A percentile compares a stretch with the other conserved stretches of the same genome.
Evolutionary conservation across 1,140 invertebrate species (phyloP).

Genomic region (Melanaphis sacchari): DNA sequence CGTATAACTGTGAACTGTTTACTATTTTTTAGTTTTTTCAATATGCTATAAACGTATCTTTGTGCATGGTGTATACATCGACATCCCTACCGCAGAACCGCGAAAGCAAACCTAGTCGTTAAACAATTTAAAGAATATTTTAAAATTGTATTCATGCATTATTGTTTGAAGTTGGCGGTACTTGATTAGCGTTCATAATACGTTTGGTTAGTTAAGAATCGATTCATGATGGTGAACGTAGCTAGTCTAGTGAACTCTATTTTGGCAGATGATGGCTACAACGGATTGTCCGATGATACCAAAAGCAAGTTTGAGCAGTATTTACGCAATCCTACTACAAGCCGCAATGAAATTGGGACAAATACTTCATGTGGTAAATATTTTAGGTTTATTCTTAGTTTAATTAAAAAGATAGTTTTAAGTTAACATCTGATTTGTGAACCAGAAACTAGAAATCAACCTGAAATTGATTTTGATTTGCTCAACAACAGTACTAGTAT

Average conservation of each 20-base stretch:
- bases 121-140: background rate
- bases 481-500: constrained; percentile 49
- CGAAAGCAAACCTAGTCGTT: background rate
- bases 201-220: background rate
- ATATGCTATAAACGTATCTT: background rate
- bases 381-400: background rate
- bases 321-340: background rate
- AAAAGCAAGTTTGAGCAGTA: constrained; percentile 47
- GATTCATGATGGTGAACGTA: background rate
- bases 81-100: background rate
- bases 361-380: constrained; percentile 8
- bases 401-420: background rate
- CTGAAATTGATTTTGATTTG: constrained; percentile 46
- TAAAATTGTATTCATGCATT: background rate
- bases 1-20: background rate
- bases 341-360: background rate
- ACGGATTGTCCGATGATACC: constrained; percentile 20
- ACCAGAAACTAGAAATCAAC: background rate
- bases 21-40: background rate
- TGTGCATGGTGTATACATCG: background rate
- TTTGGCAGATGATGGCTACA: constrained; percentile 48
- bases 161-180: background rate
- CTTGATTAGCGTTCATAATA: background rate
- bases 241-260: constrained; percentile 40
- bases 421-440: background rate